Percentiles rank a stretch among this genome's conserved stretches.
Evolutionary conservation across 2,113 vertebrate genomes (phyloP).

Genomic region (Ariopsis seemanni): DNA sequence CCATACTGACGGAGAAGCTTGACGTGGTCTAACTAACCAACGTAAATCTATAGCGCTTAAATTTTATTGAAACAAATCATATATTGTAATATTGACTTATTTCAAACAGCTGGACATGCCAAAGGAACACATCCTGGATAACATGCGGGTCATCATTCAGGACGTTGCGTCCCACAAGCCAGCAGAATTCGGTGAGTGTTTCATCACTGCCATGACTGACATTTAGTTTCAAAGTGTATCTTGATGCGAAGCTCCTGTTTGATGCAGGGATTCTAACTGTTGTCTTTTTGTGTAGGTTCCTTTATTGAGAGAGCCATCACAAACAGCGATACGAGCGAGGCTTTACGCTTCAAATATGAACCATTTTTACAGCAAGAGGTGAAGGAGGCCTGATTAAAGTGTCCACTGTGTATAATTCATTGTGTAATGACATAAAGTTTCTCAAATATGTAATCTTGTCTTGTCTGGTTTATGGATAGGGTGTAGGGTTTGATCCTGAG

Average conservation of each 20-base stretch:
- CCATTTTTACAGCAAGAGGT: slow-evolving; percentile 68
- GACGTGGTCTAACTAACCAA: not conserved
- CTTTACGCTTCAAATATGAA: slow-evolving; percentile 73
- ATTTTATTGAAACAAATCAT: not conserved
- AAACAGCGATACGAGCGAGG: slow-evolving; percentile 82
- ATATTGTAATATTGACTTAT: not conserved
- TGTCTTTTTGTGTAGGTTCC: slow-evolving; percentile 71
- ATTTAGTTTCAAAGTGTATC: no score
- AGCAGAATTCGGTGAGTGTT: slow-evolving; percentile 70
- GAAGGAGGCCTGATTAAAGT: slow-evolving; percentile 32
- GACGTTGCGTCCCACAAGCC: slow-evolving; percentile 84
- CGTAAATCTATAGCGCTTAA: not conserved
- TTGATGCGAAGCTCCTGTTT: not conserved
- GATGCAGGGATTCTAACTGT: not conserved
- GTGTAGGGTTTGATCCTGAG: not conserved
- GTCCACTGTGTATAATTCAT: slow-evolving; percentile 18
- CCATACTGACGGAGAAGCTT: no score
- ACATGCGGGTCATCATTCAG: slow-evolving; percentile 75
- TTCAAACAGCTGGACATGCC: slow-evolving; percentile 86
- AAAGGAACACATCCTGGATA: slow-evolving; percentile 79
- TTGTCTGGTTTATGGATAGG: not conserved
- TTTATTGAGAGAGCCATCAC: slow-evolving; percentile 79
- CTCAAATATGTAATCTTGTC: slow-evolving; percentile 9
- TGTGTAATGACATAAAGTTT: slow-evolving; percentile 33
- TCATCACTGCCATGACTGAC: not conserved